These are phyloP conservation scores for Chanos chanos DNA, from an alignment of 2,797 vertebrate genomes.

Conservation along the genomic window DNA sequence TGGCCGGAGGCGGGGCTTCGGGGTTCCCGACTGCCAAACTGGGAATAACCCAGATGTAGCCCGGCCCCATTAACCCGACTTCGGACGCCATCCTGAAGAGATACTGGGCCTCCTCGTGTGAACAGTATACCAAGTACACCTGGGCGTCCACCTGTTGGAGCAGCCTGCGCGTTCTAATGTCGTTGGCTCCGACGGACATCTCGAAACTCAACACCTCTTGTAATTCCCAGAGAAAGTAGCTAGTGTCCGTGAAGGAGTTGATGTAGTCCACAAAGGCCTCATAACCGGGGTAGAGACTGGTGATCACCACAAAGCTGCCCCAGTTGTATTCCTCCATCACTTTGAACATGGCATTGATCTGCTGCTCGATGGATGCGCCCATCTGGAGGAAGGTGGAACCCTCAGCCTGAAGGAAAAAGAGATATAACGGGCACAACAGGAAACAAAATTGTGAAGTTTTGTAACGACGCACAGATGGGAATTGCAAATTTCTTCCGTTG, in stretches of 20 bases:
- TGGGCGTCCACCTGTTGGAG: conserved; percentile 92
- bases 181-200: conserved; percentile 82
- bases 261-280: conserved; percentile 88
- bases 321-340: conserved; percentile 97
- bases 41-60: conserved; percentile 93
- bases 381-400: conserved; percentile 93
- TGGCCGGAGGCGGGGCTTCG: conserved; percentile 78
- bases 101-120: conserved; percentile 88
- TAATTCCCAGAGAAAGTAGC: conserved; percentile 89
- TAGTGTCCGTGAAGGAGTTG: conserved; percentile 85
- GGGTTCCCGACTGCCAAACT: conserved; percentile 88
- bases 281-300: conserved; percentile 91
- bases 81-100: conserved; percentile 83
- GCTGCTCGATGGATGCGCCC: conserved; percentile 94
- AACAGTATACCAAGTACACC: conserved; percentile 92
- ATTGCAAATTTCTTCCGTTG: too few relatives aligned
- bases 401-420: conserved; percentile 71
- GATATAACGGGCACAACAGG: conserved; percentile 5
- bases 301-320: conserved; percentile 91
- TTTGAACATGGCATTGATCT: conserved; percentile 94
- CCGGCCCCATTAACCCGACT: conserved; percentile 87
- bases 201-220: conserved; percentile 89
- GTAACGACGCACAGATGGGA: too few relatives aligned
- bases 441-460: too few relatives aligned
- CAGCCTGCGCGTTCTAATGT: conserved; percentile 76